Percentiles rank a stretch among this genome's conserved stretches.
Conservation (phyloP, 53 echinoderm and acorn worm genomes). For the Mesocentrotus franciscanus region DNA sequence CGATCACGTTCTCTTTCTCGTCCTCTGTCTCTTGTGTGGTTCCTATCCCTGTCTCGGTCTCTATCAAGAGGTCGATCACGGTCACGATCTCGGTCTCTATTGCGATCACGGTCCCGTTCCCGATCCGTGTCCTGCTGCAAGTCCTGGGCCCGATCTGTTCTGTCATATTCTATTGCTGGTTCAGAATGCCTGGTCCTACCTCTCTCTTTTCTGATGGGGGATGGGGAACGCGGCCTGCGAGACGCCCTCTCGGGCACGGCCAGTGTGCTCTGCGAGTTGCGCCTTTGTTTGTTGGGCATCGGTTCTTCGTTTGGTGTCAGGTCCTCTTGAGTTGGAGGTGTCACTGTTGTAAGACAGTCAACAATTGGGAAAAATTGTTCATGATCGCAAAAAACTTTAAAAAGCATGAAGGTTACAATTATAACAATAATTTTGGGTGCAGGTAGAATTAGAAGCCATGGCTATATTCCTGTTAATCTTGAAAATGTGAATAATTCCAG, state of each 20-base stretch:
- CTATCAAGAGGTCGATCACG: conserved; percentile 5
- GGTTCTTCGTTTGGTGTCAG: conserved; percentile 71
- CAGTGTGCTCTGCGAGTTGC: conserved; percentile 88
- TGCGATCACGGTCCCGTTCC: neutral
- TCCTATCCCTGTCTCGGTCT: conserved; percentile 50
- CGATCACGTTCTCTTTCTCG: conserved; percentile 48
- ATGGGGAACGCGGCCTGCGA: conserved; percentile 85
- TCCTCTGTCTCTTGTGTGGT: neutral
- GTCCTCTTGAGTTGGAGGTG: conserved; percentile 89
- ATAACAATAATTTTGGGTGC: neutral
- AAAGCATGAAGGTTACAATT: too few relatives aligned
- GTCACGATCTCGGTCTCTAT: conserved; percentile 25
- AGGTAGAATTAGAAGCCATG: neutral
- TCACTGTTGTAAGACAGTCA: conserved; percentile 60
- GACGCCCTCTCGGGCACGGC: conserved; percentile 89
- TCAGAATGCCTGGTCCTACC: conserved; percentile 68
- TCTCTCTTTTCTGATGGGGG: conserved; percentile 76
- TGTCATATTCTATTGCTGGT: conserved; percentile 63
- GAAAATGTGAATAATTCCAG: too few relatives aligned
- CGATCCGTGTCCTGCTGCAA: conserved; percentile 24
- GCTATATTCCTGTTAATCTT: too few relatives aligned
- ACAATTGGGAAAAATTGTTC: neutral
- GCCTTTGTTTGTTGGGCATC: conserved; percentile 69
- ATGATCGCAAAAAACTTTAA: neutral
- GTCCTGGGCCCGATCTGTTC: conserved; percentile 38